phyloP scores from a whole-genome alignment of 1,140 invertebrate species.

The Aleiodes sp. region DNA sequence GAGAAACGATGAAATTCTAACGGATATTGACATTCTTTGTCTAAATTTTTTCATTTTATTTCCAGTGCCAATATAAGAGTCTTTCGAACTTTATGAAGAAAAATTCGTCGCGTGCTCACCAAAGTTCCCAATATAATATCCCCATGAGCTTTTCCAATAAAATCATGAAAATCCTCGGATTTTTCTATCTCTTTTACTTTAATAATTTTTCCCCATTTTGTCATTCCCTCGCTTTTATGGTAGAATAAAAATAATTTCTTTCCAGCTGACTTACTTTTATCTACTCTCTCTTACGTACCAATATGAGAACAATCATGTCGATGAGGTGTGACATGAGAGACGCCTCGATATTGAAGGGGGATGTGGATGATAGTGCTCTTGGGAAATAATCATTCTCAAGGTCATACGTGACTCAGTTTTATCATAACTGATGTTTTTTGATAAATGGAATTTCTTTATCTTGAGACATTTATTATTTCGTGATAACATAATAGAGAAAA shows the following conservation, averaged over 20 bases:
- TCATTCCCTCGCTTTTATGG: neutral
- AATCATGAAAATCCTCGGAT: neutral
- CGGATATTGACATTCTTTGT: conserved; percentile 32
- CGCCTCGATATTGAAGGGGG: conserved; percentile 6
- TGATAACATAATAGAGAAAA: neutral
- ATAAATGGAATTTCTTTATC: too few species aligned
- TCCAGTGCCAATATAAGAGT: neutral
- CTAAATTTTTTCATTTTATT: conserved; percentile 7
- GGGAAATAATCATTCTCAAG: conserved; percentile 34
- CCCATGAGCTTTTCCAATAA: conserved; percentile 27
- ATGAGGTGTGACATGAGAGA: conserved; percentile 2
- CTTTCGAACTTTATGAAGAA: conserved; percentile 31
- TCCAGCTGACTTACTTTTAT: conserved; percentile 31
- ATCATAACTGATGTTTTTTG: too few species aligned
- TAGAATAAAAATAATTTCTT: conserved; percentile 37
- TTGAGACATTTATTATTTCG: neutral
- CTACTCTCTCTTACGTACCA: conserved; percentile 9
- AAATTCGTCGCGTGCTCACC: conserved; percentile 32
- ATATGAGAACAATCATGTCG: conserved; percentile 3
- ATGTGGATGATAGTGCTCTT: neutral
- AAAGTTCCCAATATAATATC: conserved; percentile 27
- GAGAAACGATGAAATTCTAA: conserved; percentile 15
- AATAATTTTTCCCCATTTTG: conserved; percentile 1
- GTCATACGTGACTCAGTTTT: conserved; percentile 21
- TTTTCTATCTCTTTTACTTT: neutral